A percentile compares a stretch with the other conserved stretches of the same genome.
phyloP scores from a whole-genome alignment of 2,113 vertebrate species.

The Triplophysa siluroides region DNA sequence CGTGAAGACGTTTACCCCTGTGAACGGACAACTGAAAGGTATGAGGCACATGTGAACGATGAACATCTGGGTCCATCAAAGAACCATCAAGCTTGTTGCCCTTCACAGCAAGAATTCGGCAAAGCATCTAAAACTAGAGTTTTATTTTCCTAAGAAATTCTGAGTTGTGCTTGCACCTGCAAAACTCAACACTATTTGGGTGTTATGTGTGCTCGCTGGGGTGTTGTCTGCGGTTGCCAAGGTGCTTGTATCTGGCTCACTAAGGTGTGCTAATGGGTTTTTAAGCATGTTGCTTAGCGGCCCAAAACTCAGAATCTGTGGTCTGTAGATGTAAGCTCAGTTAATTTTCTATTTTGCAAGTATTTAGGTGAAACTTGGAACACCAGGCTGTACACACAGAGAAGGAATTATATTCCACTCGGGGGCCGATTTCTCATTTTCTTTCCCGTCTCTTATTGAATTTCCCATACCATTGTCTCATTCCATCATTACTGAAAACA shows the following conservation, averaged over 20 bases:
- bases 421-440: constrained; percentile 16
- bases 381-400: neutral
- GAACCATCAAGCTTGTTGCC: neutral
- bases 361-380: constrained; percentile 2
- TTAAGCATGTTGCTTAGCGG: too few species aligned
- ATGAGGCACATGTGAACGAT: neutral
- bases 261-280: too few species aligned
- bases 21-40: neutral
- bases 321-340: neutral
- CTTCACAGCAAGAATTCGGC: too few species aligned
- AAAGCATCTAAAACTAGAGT: too few species aligned
- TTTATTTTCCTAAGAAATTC: too few species aligned
- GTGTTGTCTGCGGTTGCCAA: too few species aligned
- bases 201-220: too few species aligned
- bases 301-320: too few species aligned
- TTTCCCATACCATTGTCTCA: constrained; percentile 24
- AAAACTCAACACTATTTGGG: too few species aligned
- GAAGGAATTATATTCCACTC: neutral
- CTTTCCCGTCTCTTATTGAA: constrained; percentile 5
- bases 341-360: constrained; percentile 1
- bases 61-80: neutral
- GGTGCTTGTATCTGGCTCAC: too few species aligned
- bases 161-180: too few species aligned
- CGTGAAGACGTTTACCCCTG: constrained; percentile 4
- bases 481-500: constrained; percentile 44